Evolutionary conservation across 2,888 invertebrate genomes (phyloP), one percentile per base, ranked within the genome.

Genomic region (Platerodrilus igneus): DNA sequence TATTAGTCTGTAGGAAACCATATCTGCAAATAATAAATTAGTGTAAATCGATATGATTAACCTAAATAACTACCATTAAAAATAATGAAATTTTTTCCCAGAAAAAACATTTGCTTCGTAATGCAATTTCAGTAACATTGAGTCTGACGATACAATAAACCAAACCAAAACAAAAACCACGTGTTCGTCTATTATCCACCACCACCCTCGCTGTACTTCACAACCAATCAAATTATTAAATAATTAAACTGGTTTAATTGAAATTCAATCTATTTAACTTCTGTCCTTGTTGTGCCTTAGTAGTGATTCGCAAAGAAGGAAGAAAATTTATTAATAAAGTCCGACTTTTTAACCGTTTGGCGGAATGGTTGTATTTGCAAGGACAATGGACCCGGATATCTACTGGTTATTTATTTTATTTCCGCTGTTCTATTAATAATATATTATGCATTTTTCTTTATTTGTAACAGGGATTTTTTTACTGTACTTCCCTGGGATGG

Each of bases 341-440:
- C 17, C n/a, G 28, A 10, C 21, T 42, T 32, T 32, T 23, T 21
- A 29, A 29, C 16, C 30, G 11, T 40, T 33, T 26, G 40, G 28
- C 34, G 34, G 39, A 28, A 33, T 35, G 29, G 40, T 41, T 36
- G 25, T 41, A 30, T 20, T 16, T 13, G 29, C 47, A 47, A 47
- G 47, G 47, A 47, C 47, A 37, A 33, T 39, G 40, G 47, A 47
- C 47, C 47, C 47, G 47, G 47, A 47, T 43, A 40, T 47, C 36
- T 30, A 27, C 33, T 22, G 40, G 27, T 34, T 39, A 39, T 42
- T 42, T 39, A 34, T 39, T 33, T 46, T 34, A 47, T 43, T 47
- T 47, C 47, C 47, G 42, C 23, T 13, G 40, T 36, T 34, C 39
- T 40, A 46, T 32, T 42, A 37, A 40, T 37, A 25, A n/a, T n/a